Conservation (phyloP, 1,140 invertebrate genomes). For the Berghia stephanieae region DNA sequence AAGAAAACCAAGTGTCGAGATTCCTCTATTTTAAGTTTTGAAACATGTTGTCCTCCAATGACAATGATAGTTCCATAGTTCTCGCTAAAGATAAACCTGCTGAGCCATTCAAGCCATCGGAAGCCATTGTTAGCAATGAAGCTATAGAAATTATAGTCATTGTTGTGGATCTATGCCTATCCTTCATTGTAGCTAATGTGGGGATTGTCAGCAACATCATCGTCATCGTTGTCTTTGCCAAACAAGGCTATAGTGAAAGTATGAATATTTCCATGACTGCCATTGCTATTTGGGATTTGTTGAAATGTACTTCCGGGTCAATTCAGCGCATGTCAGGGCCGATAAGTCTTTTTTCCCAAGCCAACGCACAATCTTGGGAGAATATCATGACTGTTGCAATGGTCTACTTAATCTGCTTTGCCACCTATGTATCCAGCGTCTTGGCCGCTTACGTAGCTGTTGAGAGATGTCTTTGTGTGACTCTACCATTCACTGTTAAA, state of each 20-base stretch:
- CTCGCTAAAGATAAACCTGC: background rate
- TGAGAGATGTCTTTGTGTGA: slow-evolving; percentile 26
- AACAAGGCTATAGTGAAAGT: slow-evolving; percentile 28
- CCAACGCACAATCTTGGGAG: background rate
- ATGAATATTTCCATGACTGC: slow-evolving; percentile 21
- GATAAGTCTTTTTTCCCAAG: slow-evolving; percentile 2
- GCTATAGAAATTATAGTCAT: slow-evolving; percentile 1
- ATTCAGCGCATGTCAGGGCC: slow-evolving; percentile 19
- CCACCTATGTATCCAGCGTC: slow-evolving; percentile 27
- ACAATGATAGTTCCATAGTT: background rate
- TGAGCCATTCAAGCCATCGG: slow-evolving; percentile 5
- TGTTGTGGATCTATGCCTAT: background rate
- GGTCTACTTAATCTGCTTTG: slow-evolving; percentile 27
- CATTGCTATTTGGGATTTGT: slow-evolving; percentile 27
- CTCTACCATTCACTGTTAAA: slow-evolving; percentile 18
- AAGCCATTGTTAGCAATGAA: background rate
- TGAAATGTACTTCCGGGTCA: slow-evolving; percentile 16
- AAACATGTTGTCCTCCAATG: no score
- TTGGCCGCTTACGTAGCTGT: slow-evolving; percentile 28
- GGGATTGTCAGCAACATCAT: slow-evolving; percentile 26
- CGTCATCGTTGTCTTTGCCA: slow-evolving; percentile 27
- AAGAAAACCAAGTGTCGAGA: no score
- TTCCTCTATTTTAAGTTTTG: no score
- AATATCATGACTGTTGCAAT: slow-evolving; percentile 21
- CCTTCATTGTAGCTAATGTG: background rate